Percentiles rank a stretch among this genome's conserved stretches.
Evolutionary conservation across 2,888 invertebrate species (phyloP).

Genomic region (Tachystola acroxantha): DNA sequence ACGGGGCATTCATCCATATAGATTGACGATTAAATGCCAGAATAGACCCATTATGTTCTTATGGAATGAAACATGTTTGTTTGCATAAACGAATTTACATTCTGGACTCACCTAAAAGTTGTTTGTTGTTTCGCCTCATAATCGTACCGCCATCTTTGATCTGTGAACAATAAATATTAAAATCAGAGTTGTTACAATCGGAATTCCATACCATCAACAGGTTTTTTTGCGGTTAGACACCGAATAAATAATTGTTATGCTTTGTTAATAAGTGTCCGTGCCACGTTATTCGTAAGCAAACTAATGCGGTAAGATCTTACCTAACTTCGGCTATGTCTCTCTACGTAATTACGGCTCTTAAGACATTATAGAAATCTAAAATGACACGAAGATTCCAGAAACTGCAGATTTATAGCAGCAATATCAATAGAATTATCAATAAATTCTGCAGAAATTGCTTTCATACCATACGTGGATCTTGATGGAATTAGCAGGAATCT

Average conservation of each 20-base stretch:
- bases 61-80: slow-evolving; percentile 29
- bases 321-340: no score
- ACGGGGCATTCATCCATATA: slow-evolving; percentile 45
- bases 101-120: slow-evolving; percentile 58
- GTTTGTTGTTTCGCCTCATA: slow-evolving; percentile 52
- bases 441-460: slow-evolving; percentile 24
- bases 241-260: no score
- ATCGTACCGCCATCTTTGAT: slow-evolving; percentile 57
- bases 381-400: slow-evolving; percentile 10
- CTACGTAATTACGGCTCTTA: slow-evolving; percentile 5
- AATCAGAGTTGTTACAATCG: neutral
- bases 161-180: slow-evolving; percentile 47
- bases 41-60: slow-evolving; percentile 42
- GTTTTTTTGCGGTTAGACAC: no score
- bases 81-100: slow-evolving; percentile 42
- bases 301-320: no score
- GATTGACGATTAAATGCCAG: slow-evolving; percentile 45
- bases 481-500: slow-evolving; percentile 17
- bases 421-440: slow-evolving; percentile 27
- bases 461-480: slow-evolving; percentile 15
- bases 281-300: no score
- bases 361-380: slow-evolving; percentile 11
- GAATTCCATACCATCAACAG: no score
- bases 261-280: no score
- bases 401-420: slow-evolving; percentile 21